A percentile compares a stretch with the other conserved stretches of the same genome.
Conservation (phyloP, 2,888 invertebrate species). For the Ecliptopera silaceata region DNA sequence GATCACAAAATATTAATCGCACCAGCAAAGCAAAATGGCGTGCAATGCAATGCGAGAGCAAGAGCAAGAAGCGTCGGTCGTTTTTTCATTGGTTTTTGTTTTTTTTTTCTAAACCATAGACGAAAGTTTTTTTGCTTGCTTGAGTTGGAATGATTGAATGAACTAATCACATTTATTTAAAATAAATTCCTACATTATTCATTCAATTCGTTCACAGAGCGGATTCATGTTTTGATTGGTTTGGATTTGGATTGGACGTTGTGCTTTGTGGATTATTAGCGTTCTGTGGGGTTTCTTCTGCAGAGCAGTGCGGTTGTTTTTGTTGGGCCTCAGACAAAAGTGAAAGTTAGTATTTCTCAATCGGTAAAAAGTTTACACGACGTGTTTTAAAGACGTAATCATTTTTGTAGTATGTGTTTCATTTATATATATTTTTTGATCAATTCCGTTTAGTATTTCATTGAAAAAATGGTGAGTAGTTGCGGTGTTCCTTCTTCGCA, state of each 20-base stretch:
- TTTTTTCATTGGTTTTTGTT: neutral
- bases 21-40: conserved; percentile 35
- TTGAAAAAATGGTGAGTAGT: conserved; percentile 20
- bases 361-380: conserved; percentile 18
- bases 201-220: too few relatives aligned
- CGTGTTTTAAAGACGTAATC: conserved; percentile 35
- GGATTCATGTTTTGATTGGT: too few relatives aligned
- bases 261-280: too few relatives aligned
- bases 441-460: neutral
- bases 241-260: too few relatives aligned
- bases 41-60: neutral
- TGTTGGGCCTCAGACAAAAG: conserved; percentile 39
- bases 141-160: conserved; percentile 5
- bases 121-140: too few relatives aligned
- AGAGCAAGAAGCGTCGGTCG: too few relatives aligned
- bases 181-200: too few relatives aligned
- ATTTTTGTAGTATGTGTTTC: conserved; percentile 38
- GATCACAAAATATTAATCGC: neutral
- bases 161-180: conserved; percentile 1
- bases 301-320: neutral
- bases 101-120: too few relatives aligned
- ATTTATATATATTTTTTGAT: neutral
- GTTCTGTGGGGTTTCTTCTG: neutral
- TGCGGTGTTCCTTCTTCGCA: neutral
- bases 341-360: conserved; percentile 50